Percentiles rank a stretch among this genome's conserved stretches.
phyloP scores from a whole-genome alignment of 2,797 vertebrate species.

The Myotis findleyi region DNA sequence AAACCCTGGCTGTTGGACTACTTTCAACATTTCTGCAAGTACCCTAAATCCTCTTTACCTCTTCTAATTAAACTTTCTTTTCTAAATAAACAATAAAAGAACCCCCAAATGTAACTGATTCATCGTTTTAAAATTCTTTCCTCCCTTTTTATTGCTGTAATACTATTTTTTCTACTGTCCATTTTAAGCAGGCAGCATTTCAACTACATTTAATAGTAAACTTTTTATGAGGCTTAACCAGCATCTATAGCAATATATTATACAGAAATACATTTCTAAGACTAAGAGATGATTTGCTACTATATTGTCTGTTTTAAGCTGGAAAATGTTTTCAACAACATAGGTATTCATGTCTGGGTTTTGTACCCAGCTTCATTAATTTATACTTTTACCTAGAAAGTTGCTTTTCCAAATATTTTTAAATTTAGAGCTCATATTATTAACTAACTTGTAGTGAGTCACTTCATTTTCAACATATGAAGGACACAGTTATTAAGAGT shows the following conservation, averaged over 20 bases:
- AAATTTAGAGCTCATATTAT: not conserved
- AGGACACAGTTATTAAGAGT: not conserved
- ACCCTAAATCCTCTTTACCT: not conserved
- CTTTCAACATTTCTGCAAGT: conserved; percentile 5
- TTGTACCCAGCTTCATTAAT: not conserved
- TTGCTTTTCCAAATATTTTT: not conserved
- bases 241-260: not conserved
- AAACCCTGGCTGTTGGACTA: not conserved
- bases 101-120: not conserved
- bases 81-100: not conserved
- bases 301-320: not conserved
- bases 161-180: conserved; percentile 10
- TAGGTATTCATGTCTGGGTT: not conserved
- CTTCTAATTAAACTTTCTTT: conserved; percentile 37
- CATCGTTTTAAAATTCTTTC: not conserved
- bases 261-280: not conserved
- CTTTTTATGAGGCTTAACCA: conserved; percentile 1
- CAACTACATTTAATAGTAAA: conserved; percentile 9
- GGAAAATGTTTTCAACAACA: not conserved
- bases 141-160: not conserved
- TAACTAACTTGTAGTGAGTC: not conserved
- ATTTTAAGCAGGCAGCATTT: conserved; percentile 42
- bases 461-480: not conserved
- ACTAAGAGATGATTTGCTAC: conserved; percentile 32
- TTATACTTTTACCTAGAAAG: not conserved